Evolutionary conservation across 2,888 invertebrate genomes (phyloP), one percentile per base, ranked within the genome.

Genomic region (Ophion obscuratus): DNA sequence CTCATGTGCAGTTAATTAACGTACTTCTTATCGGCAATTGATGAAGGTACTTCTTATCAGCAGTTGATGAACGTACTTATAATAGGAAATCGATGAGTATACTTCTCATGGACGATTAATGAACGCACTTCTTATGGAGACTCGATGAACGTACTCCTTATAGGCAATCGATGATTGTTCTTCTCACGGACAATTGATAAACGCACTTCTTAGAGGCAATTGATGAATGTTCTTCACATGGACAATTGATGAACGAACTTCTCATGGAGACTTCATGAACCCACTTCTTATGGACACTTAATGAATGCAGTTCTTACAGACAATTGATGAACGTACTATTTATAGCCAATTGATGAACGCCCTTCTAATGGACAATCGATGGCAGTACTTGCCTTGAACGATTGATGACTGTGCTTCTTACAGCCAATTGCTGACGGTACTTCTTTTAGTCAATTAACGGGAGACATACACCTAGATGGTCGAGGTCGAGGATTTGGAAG

Each of bases 51-150:
- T 2, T 53, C 11, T 17, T 5, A 53, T 47, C 1, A 3, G 47
- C 47, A 53, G 31, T 61, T 17, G 7, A 53, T 53, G 9, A 27
- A 47, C 40, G 40, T 6, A 40, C 40, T 40, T 40, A 6, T 40
- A 0, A 7, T 40, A 6, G 7, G 40, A 9, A 40, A 10, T 57
- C 14, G 10, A 57, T 57, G 57, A 17, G 5, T 40, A 9, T 40
- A 40, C 9, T 40, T 57, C 10, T 20, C 24, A 61, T 61, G 68
- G 20, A 68, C 40, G 9, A 7, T 40, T 9, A 10, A 59, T 36
- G 57, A 57, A 57, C 71, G 59, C 31, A 59, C 59, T 53, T 31
- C 57, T 57, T 7, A 24, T 64, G 64, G 64, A 64, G 5, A 64
- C 36, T 61, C 9, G 3, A 53, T 53, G 17, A 27, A 47, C 40